Conservation (phyloP, 2,113 vertebrate genomes). For the Ovibos moschatus region DNA sequence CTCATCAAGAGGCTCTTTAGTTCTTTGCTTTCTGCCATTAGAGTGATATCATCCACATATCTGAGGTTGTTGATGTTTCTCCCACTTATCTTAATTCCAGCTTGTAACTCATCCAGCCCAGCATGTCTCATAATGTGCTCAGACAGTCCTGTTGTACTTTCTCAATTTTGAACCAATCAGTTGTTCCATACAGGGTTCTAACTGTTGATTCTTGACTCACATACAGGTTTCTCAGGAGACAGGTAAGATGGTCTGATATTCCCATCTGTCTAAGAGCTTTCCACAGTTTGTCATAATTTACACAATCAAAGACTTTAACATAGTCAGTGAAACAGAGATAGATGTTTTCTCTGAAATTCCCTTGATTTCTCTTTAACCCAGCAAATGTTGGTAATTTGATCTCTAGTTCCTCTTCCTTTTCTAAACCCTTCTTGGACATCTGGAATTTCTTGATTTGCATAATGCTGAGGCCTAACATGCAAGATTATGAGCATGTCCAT, state of each 20-base stretch:
- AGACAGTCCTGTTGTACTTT: background rate
- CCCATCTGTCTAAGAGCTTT: background rate
- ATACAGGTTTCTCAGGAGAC: background rate
- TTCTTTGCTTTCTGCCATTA: background rate
- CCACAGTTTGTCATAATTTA: background rate
- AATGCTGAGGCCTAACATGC: background rate
- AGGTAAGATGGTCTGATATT: background rate
- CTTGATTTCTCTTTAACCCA: background rate
- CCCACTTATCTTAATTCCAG: background rate
- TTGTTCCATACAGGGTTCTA: background rate
- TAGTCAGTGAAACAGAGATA: background rate
- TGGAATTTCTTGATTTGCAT: background rate
- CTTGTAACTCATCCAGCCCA: background rate
- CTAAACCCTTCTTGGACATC: background rate
- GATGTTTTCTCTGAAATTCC: background rate
- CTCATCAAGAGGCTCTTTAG: background rate
- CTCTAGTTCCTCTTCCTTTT: background rate
- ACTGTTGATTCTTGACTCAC: background rate
- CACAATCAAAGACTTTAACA: accelerated
- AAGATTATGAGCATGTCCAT: background rate
- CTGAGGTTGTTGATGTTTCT: background rate
- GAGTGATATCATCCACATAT: background rate
- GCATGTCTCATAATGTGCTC: background rate
- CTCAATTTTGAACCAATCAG: background rate
- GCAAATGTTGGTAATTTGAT: background rate